Evolutionary conservation across 1,140 invertebrate species (phyloP).

Genomic region (Phenacoccus solenopsis): DNA sequence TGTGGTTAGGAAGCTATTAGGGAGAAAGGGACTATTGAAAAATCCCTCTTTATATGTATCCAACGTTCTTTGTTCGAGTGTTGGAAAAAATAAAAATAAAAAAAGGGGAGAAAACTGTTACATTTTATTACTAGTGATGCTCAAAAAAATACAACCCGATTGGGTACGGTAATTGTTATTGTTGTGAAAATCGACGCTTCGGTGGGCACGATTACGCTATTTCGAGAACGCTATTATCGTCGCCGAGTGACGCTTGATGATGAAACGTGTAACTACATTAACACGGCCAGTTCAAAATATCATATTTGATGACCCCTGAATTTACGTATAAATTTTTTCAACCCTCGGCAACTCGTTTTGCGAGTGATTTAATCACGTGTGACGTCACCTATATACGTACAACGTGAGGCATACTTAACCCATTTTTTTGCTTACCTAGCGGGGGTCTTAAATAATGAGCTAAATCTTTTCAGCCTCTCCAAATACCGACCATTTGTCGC

Average conservation of each 20-base stretch:
- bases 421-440: background rate
- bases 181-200: background rate
- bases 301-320: background rate
- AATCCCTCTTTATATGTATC: background rate
- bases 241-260: background rate
- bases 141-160: background rate
- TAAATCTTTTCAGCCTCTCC: background rate
- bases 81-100: background rate
- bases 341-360: background rate
- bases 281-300: background rate
- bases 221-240: too few relatives aligned
- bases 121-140: conserved; percentile 2
- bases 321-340: background rate
- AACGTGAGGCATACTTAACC: background rate
- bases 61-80: background rate
- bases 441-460: background rate
- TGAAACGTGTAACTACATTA: background rate
- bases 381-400: background rate
- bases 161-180: background rate
- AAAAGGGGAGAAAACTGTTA: background rate
- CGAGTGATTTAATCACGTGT: background rate
- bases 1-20: background rate
- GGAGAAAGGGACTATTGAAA: background rate
- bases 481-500: background rate
- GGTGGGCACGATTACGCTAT: background rate